Percentiles rank a stretch among this genome's conserved stretches.
Evolutionary conservation across 2,888 invertebrate species (phyloP).

Genomic region (Tiphia femorata): DNA sequence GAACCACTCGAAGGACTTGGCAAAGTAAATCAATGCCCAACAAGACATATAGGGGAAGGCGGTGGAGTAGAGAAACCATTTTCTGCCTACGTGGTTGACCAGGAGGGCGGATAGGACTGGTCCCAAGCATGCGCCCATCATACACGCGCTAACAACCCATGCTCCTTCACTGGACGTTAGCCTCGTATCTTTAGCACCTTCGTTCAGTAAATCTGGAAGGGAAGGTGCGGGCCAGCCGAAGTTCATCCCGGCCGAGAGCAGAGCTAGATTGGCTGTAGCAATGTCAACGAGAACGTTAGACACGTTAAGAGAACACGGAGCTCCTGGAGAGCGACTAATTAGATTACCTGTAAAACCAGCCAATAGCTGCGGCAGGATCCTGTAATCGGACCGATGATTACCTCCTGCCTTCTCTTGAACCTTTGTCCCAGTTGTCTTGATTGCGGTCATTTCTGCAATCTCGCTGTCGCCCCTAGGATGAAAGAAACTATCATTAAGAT

Average conservation of each 20-base stretch:
- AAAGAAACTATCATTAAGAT: too few species aligned
- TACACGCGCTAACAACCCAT: constrained; percentile 25
- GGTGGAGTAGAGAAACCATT: constrained; percentile 27
- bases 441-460: too few species aligned
- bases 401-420: too few species aligned
- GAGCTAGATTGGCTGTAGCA: constrained; percentile 26
- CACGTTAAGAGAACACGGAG: too few species aligned
- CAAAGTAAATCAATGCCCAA: constrained; percentile 27
- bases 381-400: too few species aligned
- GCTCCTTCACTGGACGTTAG: constrained; percentile 17
- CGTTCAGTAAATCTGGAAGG: constrained; percentile 9
- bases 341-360: constrained; percentile 26
- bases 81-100: constrained; percentile 37
- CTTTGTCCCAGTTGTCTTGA: too few species aligned
- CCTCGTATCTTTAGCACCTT: constrained; percentile 7
- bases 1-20: constrained; percentile 18
- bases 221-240: constrained; percentile 25
- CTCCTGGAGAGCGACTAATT: too few species aligned
- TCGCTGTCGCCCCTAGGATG: too few species aligned
- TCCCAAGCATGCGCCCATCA: constrained; percentile 35
- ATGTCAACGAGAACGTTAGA: too few species aligned
- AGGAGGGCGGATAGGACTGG: constrained; percentile 25
- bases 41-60: constrained; percentile 20
- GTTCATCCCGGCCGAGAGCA: constrained; percentile 14
- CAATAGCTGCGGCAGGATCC: constrained; percentile 18